Evolutionary conservation across 2,113 vertebrate species (phyloP), one percentile per base, ranked within the genome.

Genomic region (Nicator chloris): DNA sequence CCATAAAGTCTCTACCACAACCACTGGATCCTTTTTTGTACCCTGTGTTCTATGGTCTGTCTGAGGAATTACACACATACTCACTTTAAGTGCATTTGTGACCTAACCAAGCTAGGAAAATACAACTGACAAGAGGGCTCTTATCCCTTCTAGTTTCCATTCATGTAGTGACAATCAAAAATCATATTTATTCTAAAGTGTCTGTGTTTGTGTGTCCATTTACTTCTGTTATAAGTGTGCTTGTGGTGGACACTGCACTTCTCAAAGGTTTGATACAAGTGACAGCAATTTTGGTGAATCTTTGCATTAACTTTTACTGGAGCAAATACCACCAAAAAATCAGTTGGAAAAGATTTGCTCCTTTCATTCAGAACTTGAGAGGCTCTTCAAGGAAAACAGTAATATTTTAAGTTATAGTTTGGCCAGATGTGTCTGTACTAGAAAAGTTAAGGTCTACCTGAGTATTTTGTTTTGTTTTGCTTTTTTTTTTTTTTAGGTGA

Each of bases 21-120:
- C 21, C 0, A 0, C 14, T 35, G 59, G 15, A 69, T 70, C 63
- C 6, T 13, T 56, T 89, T 63, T 44, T 24, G 12, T n/a, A 28
- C 22, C 30, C 63, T 85, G 4, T 53, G 35, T 27, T 75, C 81
- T 28, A 87, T 22, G 54, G 26, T 35, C 26, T 68, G 39, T 19
- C 54, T 15, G 7, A 90, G 59, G 78, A 69, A 82, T 66, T 66
- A 70, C 10, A 15, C 23, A 20, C 26, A 56, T 33, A 23, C 35
- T 56, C 31, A 54, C 16, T 70, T 78, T 31, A 65, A 77, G n/a
- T 26, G 64, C 35, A 39, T 69, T 39, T 85, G 30, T 87, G 42
- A 66, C 45, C 68, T 68, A 66, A 95, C 49, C 51, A 85, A 78
- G 50, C 9, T 45, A 24, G 35, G 13, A 83, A 94, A 91, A 86